phyloP scores from a whole-genome alignment of 2,113 vertebrate species.

The Andinoacara biseriatus region DNA sequence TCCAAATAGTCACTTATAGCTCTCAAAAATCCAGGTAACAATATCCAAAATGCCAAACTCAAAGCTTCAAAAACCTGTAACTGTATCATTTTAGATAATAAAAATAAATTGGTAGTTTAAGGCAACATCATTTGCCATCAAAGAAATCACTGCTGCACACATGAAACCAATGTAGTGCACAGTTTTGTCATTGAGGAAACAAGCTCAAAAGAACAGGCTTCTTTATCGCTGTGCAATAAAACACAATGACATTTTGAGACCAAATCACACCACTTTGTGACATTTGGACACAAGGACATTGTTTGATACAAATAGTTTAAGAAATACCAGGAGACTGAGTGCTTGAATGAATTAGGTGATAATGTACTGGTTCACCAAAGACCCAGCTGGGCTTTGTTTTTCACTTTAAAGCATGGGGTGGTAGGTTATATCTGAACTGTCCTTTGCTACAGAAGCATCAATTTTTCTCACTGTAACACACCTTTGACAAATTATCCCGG shows the following conservation, averaged over 20 bases:
- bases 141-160: not conserved
- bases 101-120: not conserved
- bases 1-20: not conserved
- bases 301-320: not conserved
- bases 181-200: no score
- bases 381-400: not conserved
- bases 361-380: not conserved
- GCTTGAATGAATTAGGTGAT: not conserved
- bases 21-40: rapidly evolving
- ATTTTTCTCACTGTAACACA: not conserved
- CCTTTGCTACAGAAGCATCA: not conserved
- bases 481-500: not conserved
- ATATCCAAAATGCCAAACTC: not conserved
- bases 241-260: not conserved
- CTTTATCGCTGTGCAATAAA: not conserved
- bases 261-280: not conserved
- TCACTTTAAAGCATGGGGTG: not conserved
- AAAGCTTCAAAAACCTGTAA: not conserved
- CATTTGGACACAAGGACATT: not conserved
- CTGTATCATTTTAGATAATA: not conserved
- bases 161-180: not conserved
- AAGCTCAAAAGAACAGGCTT: not conserved
- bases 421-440: not conserved
- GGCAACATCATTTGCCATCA: not conserved
- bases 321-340: not conserved